Conservation (phyloP, 2,797 vertebrate genomes). For the Phrynocephalus forsythii region DNA sequence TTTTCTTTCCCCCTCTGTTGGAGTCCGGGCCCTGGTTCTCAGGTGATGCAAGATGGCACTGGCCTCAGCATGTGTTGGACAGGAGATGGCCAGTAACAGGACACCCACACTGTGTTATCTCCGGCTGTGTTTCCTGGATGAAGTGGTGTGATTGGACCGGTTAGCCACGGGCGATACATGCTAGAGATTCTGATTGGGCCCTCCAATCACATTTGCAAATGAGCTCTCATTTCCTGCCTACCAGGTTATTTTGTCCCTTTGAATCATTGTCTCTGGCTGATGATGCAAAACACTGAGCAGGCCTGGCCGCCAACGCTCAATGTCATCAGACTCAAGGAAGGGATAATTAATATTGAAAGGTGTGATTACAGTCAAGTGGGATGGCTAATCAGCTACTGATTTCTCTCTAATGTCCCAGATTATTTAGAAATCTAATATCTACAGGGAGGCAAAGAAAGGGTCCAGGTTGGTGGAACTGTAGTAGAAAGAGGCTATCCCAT, state of each 20-base stretch:
- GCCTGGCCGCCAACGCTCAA: constrained; percentile 59
- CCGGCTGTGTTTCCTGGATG: constrained; percentile 12
- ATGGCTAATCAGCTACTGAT: constrained; percentile 80
- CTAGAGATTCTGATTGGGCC: constrained; percentile 57
- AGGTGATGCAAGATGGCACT: not conserved
- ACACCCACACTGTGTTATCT: fast-evolving
- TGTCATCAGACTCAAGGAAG: constrained; percentile 69
- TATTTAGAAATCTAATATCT: constrained; percentile 76
- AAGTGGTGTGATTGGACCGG: constrained; percentile 15
- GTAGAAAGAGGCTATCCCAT: constrained; percentile 76
- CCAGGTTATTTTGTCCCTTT: constrained; percentile 73
- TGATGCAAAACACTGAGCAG: constrained; percentile 69
- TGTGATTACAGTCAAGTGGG: constrained; percentile 77
- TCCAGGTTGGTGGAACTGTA: constrained; percentile 66
- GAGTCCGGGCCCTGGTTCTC: not conserved
- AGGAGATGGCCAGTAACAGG: not conserved
- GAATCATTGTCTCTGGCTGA: constrained; percentile 71
- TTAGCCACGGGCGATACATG: constrained; percentile 41
- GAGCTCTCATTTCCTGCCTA: constrained; percentile 70
- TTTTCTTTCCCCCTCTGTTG: not conserved
- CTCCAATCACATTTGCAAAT: constrained; percentile 72
- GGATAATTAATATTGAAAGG: constrained; percentile 80
- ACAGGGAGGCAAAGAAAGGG: constrained; percentile 63
- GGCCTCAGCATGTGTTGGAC: not conserved
- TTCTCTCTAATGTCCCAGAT: constrained; percentile 70